phyloP scores from a whole-genome alignment of 1,140 invertebrate genomes.

The Elysia chlorotica region DNA sequence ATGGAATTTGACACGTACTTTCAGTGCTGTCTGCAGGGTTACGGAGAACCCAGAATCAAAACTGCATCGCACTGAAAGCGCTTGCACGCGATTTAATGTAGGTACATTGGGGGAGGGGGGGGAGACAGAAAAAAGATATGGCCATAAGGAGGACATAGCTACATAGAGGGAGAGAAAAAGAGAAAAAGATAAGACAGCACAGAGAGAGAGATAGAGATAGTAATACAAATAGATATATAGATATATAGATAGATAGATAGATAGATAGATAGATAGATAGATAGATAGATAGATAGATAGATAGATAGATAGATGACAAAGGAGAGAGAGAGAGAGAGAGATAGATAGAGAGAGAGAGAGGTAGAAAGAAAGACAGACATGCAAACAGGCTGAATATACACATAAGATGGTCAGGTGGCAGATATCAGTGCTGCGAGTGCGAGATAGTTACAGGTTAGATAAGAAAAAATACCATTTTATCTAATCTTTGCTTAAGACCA shows the following conservation, averaged over 20 bases:
- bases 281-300: background rate
- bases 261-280: background rate
- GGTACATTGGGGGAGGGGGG: background rate
- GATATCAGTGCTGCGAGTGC: no score
- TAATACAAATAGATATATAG: background rate
- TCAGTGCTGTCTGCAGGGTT: no score
- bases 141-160: background rate
- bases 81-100: no score
- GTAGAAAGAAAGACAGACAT: background rate
- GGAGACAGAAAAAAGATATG: background rate
- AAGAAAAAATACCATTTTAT: no score
- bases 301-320: background rate
- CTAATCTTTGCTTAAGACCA: background rate
- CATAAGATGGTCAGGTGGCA: no score
- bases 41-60: no score
- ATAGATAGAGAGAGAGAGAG: background rate
- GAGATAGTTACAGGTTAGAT: no score
- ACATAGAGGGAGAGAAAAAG: background rate
- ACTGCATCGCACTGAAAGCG: no score
- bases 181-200: background rate
- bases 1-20: no score
- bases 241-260: background rate
- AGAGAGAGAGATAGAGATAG: background rate
- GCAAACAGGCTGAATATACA: no score
- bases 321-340: background rate